phyloP scores from a whole-genome alignment of 2,113 vertebrate genomes.

The Platichthys stellatus region DNA sequence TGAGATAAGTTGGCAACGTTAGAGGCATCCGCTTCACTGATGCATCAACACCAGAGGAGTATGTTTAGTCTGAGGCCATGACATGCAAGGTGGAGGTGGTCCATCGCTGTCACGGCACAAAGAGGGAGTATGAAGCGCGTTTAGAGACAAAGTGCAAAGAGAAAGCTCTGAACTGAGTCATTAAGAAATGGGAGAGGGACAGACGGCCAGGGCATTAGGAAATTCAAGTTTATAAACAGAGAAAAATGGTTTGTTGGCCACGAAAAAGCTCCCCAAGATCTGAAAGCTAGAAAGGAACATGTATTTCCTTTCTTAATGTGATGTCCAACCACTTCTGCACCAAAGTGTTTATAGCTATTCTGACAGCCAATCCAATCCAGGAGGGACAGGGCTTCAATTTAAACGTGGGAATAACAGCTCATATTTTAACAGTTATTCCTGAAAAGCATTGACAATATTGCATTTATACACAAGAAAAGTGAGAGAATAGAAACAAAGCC shows the following conservation, averaged over 20 bases:
- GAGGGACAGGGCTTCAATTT: too few species aligned
- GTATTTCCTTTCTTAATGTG: too few species aligned
- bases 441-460: neutral
- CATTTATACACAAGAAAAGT: neutral
- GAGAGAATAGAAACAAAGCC: too few species aligned
- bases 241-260: neutral
- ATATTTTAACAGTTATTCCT: neutral
- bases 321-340: too few species aligned
- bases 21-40: slow-evolving; percentile 61
- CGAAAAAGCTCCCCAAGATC: neutral
- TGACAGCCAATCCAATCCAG: too few species aligned
- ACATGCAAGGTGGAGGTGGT: slow-evolving; percentile 74
- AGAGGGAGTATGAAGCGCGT: slow-evolving; percentile 20
- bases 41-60: slow-evolving; percentile 69
- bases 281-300: neutral
- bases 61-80: slow-evolving; percentile 81
- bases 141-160: slow-evolving; percentile 19
- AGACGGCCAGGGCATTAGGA: neutral
- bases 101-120: slow-evolving; percentile 72
- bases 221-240: neutral
- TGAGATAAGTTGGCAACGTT: slow-evolving; percentile 74
- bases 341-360: neutral
- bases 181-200: slow-evolving; percentile 12
- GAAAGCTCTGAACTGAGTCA: slow-evolving; percentile 13
- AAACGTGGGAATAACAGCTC: too few species aligned